phyloP scores from a whole-genome alignment of 2,113 vertebrate species.

The Rhipidura dahli region DNA sequence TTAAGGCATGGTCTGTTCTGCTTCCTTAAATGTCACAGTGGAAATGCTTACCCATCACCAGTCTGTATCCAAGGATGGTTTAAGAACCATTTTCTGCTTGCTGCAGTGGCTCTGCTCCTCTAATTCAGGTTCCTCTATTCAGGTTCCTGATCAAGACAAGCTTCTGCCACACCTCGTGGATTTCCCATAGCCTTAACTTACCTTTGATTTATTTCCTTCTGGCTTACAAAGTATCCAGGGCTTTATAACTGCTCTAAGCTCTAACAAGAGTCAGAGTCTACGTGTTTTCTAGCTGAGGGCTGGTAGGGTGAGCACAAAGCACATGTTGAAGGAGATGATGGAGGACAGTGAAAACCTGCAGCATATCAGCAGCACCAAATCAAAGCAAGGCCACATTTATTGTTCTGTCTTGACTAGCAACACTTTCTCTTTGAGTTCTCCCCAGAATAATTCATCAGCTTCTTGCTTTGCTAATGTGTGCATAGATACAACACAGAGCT shows the following conservation, averaged over 20 bases:
- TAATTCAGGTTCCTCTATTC: neutral
- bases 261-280: neutral
- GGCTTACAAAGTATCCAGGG: neutral
- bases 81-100: neutral
- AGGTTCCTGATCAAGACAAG: neutral
- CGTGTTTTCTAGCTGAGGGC: accelerated
- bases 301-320: neutral
- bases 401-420: neutral
- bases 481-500: neutral
- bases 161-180: neutral
- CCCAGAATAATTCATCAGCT: neutral
- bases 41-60: neutral
- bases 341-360: neutral
- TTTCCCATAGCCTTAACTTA: neutral
- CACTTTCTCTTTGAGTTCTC: neutral
- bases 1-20: neutral
- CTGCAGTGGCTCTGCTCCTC: neutral
- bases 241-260: neutral
- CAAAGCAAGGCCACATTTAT: neutral
- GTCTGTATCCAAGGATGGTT: neutral
- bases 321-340: neutral
- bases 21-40: neutral
- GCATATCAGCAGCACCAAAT: neutral
- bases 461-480: neutral
- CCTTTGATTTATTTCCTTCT: neutral